Evolutionary conservation across 1,140 invertebrate species (phyloP).

Genomic region (Achroia grisella): DNA sequence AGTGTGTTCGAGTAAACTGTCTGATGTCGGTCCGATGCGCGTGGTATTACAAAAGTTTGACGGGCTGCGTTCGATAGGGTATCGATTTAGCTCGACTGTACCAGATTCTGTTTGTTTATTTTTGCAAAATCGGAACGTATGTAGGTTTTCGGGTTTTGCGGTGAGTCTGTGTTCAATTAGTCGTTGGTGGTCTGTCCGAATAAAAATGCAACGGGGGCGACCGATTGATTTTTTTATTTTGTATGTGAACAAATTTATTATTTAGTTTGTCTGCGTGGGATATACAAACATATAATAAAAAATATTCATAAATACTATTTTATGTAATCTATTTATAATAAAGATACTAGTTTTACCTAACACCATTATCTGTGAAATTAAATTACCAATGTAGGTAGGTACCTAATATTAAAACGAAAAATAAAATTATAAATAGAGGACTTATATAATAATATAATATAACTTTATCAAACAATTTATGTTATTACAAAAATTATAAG

Average conservation of each 20-base stretch:
- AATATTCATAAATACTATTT: too few species aligned
- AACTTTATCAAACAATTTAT: too few species aligned
- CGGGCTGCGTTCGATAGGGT: constrained; percentile 31
- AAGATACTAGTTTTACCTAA: too few species aligned
- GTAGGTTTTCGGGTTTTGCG: constrained; percentile 67
- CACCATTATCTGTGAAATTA: too few species aligned
- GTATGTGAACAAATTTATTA: constrained; percentile 21
- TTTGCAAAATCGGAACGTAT: constrained; percentile 52
- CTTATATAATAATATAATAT: too few species aligned
- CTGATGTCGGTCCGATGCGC: constrained; percentile 3
- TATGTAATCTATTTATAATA: too few species aligned
- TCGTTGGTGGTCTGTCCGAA: constrained; percentile 42
- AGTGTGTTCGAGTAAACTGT: constrained; percentile 1
- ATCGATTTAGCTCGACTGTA: constrained; percentile 52
- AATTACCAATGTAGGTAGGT: too few species aligned
- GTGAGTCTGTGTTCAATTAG: constrained; percentile 51
- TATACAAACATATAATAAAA: too few species aligned
- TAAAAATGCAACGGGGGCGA: constrained; percentile 35
- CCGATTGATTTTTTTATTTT: constrained; percentile 33
- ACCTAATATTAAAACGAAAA: too few species aligned
- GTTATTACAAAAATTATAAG: too few species aligned
- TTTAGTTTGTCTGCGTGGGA: too few species aligned
- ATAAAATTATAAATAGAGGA: too few species aligned
- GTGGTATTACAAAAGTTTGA: constrained; percentile 57
- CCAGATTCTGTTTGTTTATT: constrained; percentile 52